Evolutionary conservation across 2,888 invertebrate genomes (phyloP), one percentile per base, ranked within the genome.

Genomic region (Drosophila borborema): DNA sequence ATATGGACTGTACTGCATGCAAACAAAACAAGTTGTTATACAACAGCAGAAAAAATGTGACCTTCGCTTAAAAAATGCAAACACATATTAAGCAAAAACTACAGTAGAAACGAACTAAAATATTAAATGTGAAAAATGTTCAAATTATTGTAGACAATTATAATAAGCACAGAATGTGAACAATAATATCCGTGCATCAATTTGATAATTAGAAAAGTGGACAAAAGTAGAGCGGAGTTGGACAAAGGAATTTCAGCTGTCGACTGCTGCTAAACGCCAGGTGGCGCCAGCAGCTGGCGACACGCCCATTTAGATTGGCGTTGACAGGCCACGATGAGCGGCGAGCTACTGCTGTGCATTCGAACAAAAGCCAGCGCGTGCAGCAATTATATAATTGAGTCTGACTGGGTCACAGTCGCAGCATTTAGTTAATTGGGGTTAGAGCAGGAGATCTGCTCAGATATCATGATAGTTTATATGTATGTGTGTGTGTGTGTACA

Each of bases 371-470:
- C 46, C 72, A 72, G 73, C 49, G 64, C 53, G 58, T 36, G 61
- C 56, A 56, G 72, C 75, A 86, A 89, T 86, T 86, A 81, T 81
- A 70, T 89, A 89, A 86, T 89, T 84, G 81, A 70, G 65, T 76
- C 45, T 34, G 71, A 70, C 55, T 53, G 70, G 64, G 53, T 58
- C 74, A 67, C 73, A 80, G 74, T 74, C 78, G 72, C 54, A 87
- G 86, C 86, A 85, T 81, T 81, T 77, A 62, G 71, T 85, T 85
- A 89, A 86, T 86, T 89, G 82, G 72, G 78, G 75, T 75, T 72
- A 67, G 34, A 46, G 65, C 53, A 40, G 48, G 60, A 63, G 65
- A 54, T 72, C 48, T 58, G 59, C 49, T 69, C 59, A 67, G 70
- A 88, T 78, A 78, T 73, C 61, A 51, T 68, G 56, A 69, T 74